Conservation (phyloP, 1,140 invertebrate species). For the Adelges cooleyi region DNA sequence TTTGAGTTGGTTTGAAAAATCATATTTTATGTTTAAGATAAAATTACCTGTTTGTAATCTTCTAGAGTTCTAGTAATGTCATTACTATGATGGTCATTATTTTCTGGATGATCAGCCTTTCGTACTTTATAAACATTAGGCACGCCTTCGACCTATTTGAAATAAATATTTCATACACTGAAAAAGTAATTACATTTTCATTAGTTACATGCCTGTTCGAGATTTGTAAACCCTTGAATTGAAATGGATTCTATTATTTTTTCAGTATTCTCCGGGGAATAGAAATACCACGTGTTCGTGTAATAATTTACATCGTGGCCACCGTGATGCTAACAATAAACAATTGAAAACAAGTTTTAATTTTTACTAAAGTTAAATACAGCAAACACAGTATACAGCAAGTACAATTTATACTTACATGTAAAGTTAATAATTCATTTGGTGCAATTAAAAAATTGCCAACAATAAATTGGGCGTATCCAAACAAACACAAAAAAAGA, state of each 20-base stretch:
- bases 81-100: not conserved
- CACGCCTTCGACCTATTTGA: not conserved
- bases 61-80: not conserved
- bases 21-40: not conserved
- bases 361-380: not conserved
- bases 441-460: not conserved
- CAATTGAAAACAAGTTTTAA: not conserved
- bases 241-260: not conserved
- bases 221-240: not conserved
- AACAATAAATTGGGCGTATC: not conserved
- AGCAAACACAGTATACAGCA: too few species aligned
- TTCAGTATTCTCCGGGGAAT: not conserved
- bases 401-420: not conserved
- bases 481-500: not conserved
- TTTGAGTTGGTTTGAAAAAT: not conserved
- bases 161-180: too few species aligned
- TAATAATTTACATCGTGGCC: not conserved
- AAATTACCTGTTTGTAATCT: not conserved
- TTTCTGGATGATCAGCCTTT: constrained; percentile 3
- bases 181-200: too few species aligned
- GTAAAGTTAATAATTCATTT: not conserved
- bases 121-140: constrained; percentile 9
- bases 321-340: not conserved
- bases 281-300: constrained; percentile 14
- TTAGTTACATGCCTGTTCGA: not conserved